Evolutionary conservation across 2,888 invertebrate genomes (phyloP).

Genomic region (Dynastes hyllus): DNA sequence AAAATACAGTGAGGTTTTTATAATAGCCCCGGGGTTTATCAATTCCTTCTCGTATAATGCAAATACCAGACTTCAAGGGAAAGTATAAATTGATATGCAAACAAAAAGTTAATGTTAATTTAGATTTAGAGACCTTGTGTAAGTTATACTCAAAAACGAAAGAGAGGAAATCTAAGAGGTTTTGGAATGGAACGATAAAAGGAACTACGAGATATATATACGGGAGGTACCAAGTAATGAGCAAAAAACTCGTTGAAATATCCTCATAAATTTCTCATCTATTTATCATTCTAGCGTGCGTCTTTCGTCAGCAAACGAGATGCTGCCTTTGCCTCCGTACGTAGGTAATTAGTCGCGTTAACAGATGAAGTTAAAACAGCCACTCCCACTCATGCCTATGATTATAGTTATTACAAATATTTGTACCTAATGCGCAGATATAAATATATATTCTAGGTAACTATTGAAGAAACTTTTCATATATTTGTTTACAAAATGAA

Average conservation of each 20-base stretch:
- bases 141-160: neutral
- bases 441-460: neutral
- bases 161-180: neutral
- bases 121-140: neutral
- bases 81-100: neutral
- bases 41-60: too few species aligned
- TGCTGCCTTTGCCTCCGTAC: conserved; percentile 56
- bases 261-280: conserved; percentile 51
- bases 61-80: too few species aligned
- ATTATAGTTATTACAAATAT: conserved; percentile 51
- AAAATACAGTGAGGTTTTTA: too few species aligned
- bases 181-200: conserved; percentile 8
- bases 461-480: too few species aligned
- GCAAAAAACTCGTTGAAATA: conserved; percentile 52
- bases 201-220: neutral
- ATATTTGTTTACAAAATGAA: too few species aligned
- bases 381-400: conserved; percentile 49
- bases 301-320: conserved; percentile 53
- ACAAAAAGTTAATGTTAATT: neutral
- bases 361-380: conserved; percentile 62
- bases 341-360: conserved; percentile 64
- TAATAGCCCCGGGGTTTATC: too few species aligned
- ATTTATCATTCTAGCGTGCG: conserved; percentile 52
- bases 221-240: conserved; percentile 44
- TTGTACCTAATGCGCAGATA: conserved; percentile 38